Evolutionary conservation across 1,140 invertebrate genomes (phyloP).

Genomic region (Heliconius melpomene): DNA sequence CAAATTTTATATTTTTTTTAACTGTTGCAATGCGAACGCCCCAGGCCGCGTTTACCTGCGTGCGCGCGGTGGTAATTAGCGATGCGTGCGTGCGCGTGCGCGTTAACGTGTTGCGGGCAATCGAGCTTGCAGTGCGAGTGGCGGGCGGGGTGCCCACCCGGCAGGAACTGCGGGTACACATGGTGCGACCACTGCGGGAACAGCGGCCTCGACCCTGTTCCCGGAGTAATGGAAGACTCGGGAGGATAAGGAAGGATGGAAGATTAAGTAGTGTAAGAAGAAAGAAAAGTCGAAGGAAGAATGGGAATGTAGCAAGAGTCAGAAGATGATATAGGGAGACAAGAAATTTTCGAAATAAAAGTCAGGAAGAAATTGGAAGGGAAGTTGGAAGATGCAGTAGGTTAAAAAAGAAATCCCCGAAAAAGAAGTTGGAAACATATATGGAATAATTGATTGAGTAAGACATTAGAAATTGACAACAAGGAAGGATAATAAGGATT

Average conservation of each 20-base stretch:
- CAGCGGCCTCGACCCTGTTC: slow-evolving; percentile 84
- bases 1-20: neutral
- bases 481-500: neutral
- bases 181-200: slow-evolving; percentile 96
- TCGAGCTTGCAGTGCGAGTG: slow-evolving; percentile 81
- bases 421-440: neutral
- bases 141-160: slow-evolving; percentile 89
- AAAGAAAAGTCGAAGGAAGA: no score
- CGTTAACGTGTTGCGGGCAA: slow-evolving; percentile 81
- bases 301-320: neutral
- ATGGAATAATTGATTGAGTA: neutral
- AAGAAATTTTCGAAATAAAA: no score
- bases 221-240: neutral
- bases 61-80: slow-evolving; percentile 76
- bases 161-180: slow-evolving; percentile 94
- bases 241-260: neutral
- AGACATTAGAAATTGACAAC: neutral
- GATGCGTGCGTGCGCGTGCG: slow-evolving; percentile 80
- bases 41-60: slow-evolving; percentile 79
- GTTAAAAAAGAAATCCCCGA: neutral
- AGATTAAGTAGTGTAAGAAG: neutral
- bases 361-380: no score
- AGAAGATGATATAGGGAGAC: neutral
- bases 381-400: no score
- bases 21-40: slow-evolving; percentile 54